These are phyloP conservation scores for Mormyrus iriodes DNA, from an alignment of 2,113 vertebrate species.

Conservation along the genomic window DNA sequence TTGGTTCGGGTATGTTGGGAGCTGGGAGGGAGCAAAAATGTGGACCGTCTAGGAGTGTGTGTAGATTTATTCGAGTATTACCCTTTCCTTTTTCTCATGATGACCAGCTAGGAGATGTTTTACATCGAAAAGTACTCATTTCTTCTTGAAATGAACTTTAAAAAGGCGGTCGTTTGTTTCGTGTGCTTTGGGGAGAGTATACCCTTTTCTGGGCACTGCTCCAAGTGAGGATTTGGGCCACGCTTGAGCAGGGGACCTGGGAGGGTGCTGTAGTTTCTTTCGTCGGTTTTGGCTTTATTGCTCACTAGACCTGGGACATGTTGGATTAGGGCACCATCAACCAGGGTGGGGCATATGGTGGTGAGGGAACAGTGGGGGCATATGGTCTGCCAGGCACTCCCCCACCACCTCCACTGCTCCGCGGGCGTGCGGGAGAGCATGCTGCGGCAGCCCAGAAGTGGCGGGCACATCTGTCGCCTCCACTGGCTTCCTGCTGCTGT, in stretches of 20 bases:
- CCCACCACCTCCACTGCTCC: not conserved
- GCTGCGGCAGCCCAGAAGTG: constrained; percentile 24
- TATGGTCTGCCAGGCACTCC: constrained; percentile 4
- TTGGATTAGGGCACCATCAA: constrained; percentile 21
- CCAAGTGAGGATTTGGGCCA: constrained; percentile 9
- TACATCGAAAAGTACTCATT: constrained; percentile 18
- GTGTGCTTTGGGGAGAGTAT: not conserved
- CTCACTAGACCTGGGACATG: constrained; percentile 23
- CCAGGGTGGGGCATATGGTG: not conserved
- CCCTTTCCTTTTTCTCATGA: not conserved
- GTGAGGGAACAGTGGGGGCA: not conserved
- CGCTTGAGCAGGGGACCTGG: constrained; percentile 6
- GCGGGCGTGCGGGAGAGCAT: not conserved
- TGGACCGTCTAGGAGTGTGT: not conserved
- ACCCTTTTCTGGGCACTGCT: constrained; percentile 19
- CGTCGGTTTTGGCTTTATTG: constrained; percentile 16
- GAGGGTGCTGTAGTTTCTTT: constrained; percentile 12
- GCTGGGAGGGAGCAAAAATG: too few species aligned
- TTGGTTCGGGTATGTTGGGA: not conserved
- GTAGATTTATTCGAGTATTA: not conserved
- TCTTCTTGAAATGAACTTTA: constrained; percentile 26
- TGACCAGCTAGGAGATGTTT: not conserved
- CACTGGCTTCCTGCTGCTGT: constrained; percentile 35
- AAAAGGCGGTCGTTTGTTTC: not conserved
- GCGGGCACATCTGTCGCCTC: constrained; percentile 40